Evolutionary conservation across 2,797 vertebrate genomes (phyloP).

Genomic region (Coracias cyanogaster): DNA sequence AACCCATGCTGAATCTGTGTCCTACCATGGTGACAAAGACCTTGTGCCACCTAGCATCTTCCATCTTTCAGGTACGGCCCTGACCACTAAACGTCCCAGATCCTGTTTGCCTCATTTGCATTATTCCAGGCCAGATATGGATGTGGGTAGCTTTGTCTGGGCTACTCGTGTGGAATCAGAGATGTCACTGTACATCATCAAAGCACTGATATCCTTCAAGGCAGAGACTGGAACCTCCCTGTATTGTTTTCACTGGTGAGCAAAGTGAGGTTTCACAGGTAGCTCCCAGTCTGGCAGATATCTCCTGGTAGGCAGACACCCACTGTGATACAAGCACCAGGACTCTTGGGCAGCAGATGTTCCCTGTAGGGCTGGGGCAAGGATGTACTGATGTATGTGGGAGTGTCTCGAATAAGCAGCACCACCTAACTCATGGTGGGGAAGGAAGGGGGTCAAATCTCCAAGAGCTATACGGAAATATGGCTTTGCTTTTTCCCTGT

Average conservation of each 20-base stretch:
- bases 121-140: not conserved
- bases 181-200: not conserved
- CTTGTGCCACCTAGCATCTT: not conserved
- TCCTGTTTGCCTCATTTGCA: not conserved
- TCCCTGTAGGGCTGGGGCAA: not conserved
- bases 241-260: not conserved
- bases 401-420: not conserved
- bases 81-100: not conserved
- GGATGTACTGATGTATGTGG: fast-evolving
- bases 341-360: not conserved
- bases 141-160: not conserved
- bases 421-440: not conserved
- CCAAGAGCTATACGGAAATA: not conserved
- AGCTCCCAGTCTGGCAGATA: not conserved
- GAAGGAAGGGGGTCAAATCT: not conserved
- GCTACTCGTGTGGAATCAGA: not conserved
- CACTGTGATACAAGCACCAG: not conserved
- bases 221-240: not conserved
- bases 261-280: not conserved
- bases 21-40: not conserved
- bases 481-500: not conserved
- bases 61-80: not conserved
- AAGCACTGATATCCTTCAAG: not conserved
- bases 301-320: not conserved
- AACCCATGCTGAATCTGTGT: not conserved